Conservation (phyloP, 2,113 vertebrate species). For the Actenoides hombroni region DNA sequence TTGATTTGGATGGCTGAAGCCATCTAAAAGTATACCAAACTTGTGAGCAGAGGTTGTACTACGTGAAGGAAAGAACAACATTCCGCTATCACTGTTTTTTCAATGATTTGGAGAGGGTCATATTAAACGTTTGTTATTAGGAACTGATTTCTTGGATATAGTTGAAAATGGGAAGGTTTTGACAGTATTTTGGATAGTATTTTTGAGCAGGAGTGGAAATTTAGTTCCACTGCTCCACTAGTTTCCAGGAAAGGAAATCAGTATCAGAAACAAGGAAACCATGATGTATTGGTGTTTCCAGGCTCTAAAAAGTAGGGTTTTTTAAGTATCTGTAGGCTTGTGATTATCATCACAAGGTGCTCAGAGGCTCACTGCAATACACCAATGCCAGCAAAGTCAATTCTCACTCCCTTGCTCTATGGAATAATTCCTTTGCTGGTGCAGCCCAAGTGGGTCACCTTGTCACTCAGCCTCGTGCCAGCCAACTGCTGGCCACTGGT, state of each 20-base stretch:
- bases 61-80: background rate
- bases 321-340: background rate
- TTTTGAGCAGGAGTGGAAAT: background rate
- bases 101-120: background rate
- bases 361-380: background rate
- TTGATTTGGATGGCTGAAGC: background rate
- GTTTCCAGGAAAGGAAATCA: background rate
- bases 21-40: background rate
- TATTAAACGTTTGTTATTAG: background rate
- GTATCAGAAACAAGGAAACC: background rate
- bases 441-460: background rate
- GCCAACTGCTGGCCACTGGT: background rate
- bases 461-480: background rate
- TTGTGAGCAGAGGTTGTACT: background rate
- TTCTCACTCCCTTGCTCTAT: background rate
- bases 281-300: background rate
- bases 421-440: background rate
- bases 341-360: background rate
- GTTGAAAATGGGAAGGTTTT: background rate
- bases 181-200: background rate
- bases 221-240: background rate
- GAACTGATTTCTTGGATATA: background rate
- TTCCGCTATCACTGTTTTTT: background rate
- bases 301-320: background rate
- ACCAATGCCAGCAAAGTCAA: background rate